A percentile compares a stretch with the other conserved stretches of the same genome.
These are phyloP conservation scores for Drosophila novamexicana DNA, from an alignment of 1,140 invertebrate species.

Conservation along the genomic window DNA sequence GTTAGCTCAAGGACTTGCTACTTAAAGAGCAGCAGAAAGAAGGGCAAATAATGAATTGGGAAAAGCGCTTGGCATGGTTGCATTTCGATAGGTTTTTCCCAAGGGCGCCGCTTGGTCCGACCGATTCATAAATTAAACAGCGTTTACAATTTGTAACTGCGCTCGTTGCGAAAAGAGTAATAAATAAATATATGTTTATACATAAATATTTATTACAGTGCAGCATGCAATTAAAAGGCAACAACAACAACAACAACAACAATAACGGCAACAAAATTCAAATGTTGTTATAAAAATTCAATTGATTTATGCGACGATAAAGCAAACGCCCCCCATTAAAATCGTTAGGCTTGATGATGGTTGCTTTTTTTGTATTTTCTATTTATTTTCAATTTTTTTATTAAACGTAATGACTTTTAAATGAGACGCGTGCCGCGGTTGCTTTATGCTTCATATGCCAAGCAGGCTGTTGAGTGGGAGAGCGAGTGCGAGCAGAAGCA, in stretches of 20 bases:
- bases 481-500: neutral
- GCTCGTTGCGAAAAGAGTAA: constrained; percentile 30
- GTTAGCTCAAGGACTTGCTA: neutral
- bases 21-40: neutral
- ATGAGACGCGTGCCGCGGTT: constrained; percentile 66
- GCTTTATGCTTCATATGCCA: constrained; percentile 23
- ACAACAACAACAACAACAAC: constrained; percentile 8
- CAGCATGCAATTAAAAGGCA: constrained; percentile 62
- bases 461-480: neutral
- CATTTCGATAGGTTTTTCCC: neutral
- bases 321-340: constrained; percentile 37
- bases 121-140: constrained; percentile 34
- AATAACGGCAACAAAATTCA: constrained; percentile 35
- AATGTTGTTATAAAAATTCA: constrained; percentile 61
- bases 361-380: constrained; percentile 14
- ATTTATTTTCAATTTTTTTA: constrained; percentile 35
- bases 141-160: constrained; percentile 24
- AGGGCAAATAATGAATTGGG: no score
- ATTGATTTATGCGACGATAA: constrained; percentile 69
- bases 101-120: constrained; percentile 1
- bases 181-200: constrained; percentile 35
- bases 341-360: constrained; percentile 51
- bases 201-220: constrained; percentile 47
- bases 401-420: constrained; percentile 72
- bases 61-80: no score